Evolutionary conservation across 1,140 invertebrate species (phyloP).

Genomic region (Ylistrum balloti): DNA sequence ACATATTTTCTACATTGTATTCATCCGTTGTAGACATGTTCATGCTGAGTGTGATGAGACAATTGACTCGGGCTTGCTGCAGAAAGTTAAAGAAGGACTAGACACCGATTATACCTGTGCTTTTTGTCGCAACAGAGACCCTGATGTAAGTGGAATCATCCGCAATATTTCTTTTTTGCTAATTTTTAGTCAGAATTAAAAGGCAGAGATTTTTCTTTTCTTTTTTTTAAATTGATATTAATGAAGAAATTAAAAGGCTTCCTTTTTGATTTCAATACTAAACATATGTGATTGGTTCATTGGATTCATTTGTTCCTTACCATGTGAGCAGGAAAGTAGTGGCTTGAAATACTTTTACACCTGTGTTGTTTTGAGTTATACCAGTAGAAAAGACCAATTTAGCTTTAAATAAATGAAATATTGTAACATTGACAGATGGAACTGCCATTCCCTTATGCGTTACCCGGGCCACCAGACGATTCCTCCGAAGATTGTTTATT

Average conservation of each 20-base stretch:
- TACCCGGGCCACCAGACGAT: background rate
- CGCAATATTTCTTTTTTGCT: background rate
- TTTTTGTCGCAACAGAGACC: conserved; percentile 88
- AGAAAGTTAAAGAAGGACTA: conserved; percentile 89
- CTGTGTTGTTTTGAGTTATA: background rate
- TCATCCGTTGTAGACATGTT: conserved; percentile 88
- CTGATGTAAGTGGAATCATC: conserved; percentile 61
- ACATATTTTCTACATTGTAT: too few species aligned
- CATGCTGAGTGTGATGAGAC: conserved; percentile 96
- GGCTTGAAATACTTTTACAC: background rate
- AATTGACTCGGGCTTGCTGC: conserved; percentile 90
- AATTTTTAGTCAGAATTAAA: too few species aligned
- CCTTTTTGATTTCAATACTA: too few species aligned
- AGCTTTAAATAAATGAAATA: background rate
- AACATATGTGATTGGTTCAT: too few species aligned
- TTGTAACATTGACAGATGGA: background rate
- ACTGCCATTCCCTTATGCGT: background rate
- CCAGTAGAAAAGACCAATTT: background rate
- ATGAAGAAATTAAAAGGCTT: too few species aligned
- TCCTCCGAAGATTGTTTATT: conserved; percentile 1
- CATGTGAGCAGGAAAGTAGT: too few species aligned
- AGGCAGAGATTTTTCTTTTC: too few species aligned
- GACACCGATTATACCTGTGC: conserved; percentile 95
- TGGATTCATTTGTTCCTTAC: too few species aligned
- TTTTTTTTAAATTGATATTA: background rate